Conservation (phyloP, 2,113 vertebrate genomes). For the Halichoerus grypus region DNA sequence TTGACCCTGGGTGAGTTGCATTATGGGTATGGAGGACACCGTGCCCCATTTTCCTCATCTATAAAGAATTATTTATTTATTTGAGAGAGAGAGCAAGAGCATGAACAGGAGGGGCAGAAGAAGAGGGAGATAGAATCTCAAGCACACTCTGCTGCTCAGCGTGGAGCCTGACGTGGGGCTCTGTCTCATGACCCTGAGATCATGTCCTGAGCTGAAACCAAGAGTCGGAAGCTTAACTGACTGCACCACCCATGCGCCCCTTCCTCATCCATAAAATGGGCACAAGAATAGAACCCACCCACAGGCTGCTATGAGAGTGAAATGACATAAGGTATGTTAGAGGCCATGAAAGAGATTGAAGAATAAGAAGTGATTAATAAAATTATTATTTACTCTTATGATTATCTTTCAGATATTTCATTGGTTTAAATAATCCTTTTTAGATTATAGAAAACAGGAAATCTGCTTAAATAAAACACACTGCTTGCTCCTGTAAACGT, state of each 20-base stretch:
- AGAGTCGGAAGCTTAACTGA: neutral
- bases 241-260: neutral
- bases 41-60: neutral
- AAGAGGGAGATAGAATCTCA: neutral
- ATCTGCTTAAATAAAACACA: neutral
- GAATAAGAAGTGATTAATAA: neutral
- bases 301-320: neutral
- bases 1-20: neutral
- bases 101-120: neutral
- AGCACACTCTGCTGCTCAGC: neutral
- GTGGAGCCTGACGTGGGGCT: neutral
- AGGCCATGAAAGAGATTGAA: neutral
- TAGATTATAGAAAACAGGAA: neutral
- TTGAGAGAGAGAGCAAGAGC: neutral
- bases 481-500: neutral
- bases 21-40: neutral
- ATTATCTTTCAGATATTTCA: neutral
- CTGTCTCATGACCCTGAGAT: neutral
- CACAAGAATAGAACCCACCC: neutral
- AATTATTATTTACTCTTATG: neutral
- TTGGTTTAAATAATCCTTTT: conserved; percentile 14
- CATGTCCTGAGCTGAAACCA: neutral
- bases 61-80: neutral
- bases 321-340: neutral
- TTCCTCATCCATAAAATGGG: neutral